A percentile compares a stretch with the other conserved stretches of the same genome.
phyloP scores from a whole-genome alignment of 2,113 vertebrate genomes.

The Cochlearius cochlearius region DNA sequence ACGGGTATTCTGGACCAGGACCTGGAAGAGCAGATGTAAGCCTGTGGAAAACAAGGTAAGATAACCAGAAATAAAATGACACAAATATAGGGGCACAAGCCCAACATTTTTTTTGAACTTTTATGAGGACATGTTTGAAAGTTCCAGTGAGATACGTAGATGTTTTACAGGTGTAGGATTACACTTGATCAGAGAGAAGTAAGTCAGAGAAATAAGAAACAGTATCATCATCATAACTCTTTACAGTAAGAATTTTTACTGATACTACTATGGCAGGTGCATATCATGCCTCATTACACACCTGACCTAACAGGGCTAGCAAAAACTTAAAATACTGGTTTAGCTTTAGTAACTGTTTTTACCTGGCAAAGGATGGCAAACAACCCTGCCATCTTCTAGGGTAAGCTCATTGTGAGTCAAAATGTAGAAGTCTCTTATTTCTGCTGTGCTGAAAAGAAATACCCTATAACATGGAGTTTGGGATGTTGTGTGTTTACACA shows the following conservation, averaged over 20 bases:
- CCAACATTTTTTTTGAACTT: background rate
- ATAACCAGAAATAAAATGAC: background rate
- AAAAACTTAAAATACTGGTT: background rate
- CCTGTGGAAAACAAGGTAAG: background rate
- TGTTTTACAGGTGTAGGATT: background rate
- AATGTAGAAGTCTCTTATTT: background rate
- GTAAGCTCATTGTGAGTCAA: background rate
- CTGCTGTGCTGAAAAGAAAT: background rate
- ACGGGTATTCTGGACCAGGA: background rate
- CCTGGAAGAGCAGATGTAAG: background rate
- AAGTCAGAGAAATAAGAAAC: background rate
- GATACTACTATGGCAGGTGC: background rate
- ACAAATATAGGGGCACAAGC: fast-evolving
- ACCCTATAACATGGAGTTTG: background rate
- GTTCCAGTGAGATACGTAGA: background rate
- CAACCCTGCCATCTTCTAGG: background rate
- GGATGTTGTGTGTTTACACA: background rate
- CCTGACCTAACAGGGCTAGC: background rate
- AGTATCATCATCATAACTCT: background rate
- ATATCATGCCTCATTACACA: fast-evolving
- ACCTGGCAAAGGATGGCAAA: background rate
- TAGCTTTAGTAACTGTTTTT: background rate
- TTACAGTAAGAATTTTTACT: background rate
- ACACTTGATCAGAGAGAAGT: background rate
- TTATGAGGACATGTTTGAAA: fast-evolving